A percentile compares a stretch with the other conserved stretches of the same genome.
These are phyloP conservation scores for Nymphalis urticae DNA, from an alignment of 2,888 invertebrate genomes.

Conservation along the genomic window DNA sequence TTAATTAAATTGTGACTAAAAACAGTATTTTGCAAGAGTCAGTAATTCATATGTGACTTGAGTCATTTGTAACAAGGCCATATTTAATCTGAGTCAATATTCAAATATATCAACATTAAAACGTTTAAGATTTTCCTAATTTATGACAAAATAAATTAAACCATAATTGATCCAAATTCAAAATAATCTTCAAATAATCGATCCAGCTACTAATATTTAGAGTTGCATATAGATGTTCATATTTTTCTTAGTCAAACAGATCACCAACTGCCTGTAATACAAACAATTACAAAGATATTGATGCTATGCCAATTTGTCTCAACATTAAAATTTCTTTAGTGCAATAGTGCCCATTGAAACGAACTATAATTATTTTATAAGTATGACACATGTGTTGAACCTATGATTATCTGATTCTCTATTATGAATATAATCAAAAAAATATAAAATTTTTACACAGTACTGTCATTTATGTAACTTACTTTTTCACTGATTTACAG, in stretches of 20 bases:
- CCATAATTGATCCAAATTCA: slow-evolving; percentile 26
- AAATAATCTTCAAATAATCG: slow-evolving; percentile 38
- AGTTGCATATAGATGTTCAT: slow-evolving; percentile 63
- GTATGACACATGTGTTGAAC: no score
- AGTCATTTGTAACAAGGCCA: slow-evolving; percentile 28
- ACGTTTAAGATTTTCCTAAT: slow-evolving; percentile 23
- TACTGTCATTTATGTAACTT: no score
- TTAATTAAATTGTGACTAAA: slow-evolving; percentile 31
- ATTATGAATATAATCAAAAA: no score
- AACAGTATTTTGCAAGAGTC: slow-evolving; percentile 23
- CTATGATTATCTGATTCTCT: no score
- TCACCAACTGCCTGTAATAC: slow-evolving; percentile 81
- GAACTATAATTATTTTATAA: no score
- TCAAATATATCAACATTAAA: slow-evolving; percentile 18
- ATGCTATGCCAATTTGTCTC: slow-evolving; percentile 28
- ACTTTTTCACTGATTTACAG: no score
- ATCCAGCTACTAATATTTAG: slow-evolving; percentile 65
- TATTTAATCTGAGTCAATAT: slow-evolving; percentile 23
- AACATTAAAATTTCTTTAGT: background rate
- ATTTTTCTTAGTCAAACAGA: slow-evolving; percentile 70
- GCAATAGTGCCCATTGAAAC: background rate
- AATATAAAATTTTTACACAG: no score
- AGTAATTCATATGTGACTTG: slow-evolving; percentile 18
- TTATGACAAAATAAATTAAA: slow-evolving; percentile 22
- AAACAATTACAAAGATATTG: slow-evolving; percentile 65